These are phyloP conservation scores for Nibea coibor DNA, from an alignment of 2,113 vertebrate genomes.

Conservation along the genomic window DNA sequence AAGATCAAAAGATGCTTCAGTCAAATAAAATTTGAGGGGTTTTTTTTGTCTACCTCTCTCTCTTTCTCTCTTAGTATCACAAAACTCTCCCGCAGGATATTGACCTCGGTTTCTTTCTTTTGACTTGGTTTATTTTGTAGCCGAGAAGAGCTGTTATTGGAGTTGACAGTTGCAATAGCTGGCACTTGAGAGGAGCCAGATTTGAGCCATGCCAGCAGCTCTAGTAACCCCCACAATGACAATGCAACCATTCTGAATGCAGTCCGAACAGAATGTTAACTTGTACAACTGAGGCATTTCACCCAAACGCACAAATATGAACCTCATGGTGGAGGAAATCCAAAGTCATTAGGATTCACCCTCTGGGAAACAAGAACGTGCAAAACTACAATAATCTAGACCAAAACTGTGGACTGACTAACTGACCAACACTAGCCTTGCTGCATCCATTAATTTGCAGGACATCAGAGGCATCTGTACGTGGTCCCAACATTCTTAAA, in stretches of 20 bases:
- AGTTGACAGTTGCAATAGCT: background rate
- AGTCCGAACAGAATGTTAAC: background rate
- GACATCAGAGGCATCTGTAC: background rate
- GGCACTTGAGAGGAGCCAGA: background rate
- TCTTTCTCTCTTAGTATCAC: background rate
- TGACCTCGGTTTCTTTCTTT: background rate
- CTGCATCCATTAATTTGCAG: background rate
- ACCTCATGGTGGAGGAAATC: background rate
- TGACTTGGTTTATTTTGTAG: background rate
- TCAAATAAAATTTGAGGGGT: background rate
- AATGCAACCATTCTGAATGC: too few relatives aligned
- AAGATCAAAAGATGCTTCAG: background rate
- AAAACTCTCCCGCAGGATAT: background rate
- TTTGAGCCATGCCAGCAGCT: background rate
- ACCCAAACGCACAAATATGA: background rate
- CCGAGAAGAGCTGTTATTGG: background rate
- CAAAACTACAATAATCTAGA: too few relatives aligned
- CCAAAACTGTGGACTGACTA: too few relatives aligned
- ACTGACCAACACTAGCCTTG: too few relatives aligned
- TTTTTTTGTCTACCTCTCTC: background rate
- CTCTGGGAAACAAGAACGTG: background rate
- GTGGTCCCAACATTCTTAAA: background rate
- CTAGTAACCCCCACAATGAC: too few relatives aligned
- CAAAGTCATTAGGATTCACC: background rate
- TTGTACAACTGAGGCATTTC: background rate